Conservation (phyloP, 2,888 invertebrate species). For the Synanthedon myopaeformis region DNA sequence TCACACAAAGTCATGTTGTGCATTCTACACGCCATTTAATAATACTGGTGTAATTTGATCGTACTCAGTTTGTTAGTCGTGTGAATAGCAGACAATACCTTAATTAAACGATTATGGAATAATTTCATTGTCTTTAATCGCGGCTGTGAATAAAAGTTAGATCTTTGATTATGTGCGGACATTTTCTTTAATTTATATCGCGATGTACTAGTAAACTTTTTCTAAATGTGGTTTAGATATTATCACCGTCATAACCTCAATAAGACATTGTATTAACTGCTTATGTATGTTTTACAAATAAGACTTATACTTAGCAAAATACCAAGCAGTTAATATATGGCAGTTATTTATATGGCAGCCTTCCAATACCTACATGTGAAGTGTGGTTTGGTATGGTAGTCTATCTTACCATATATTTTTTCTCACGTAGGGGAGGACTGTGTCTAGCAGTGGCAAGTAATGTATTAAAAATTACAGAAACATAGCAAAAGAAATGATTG, state of each 20-base stretch:
- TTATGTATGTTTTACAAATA: no score
- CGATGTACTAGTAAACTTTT: slow-evolving; percentile 6
- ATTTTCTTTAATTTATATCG: slow-evolving; percentile 3
- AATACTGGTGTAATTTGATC: slow-evolving; percentile 8
- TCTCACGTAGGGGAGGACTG: no score
- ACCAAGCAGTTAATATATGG: no score
- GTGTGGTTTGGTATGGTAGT: no score
- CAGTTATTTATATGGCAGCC: no score
- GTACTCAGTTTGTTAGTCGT: slow-evolving; percentile 5
- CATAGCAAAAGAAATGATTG: no score
- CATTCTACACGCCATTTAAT: slow-evolving; percentile 4
- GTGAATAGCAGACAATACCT: slow-evolving; percentile 10
- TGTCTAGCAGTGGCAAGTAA: no score
- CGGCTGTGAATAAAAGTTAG: slow-evolving; percentile 3
- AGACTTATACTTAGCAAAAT: no score
- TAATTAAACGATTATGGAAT: slow-evolving; percentile 12
- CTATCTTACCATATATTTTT: no score
- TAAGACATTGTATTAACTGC: neutral
- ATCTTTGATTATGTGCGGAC: slow-evolving; percentile 1
- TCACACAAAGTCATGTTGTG: slow-evolving; percentile 3
- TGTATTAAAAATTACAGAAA: no score
- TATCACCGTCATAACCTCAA: neutral
- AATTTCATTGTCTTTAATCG: slow-evolving; percentile 6
- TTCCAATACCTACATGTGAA: no score
- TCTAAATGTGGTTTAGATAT: slow-evolving; percentile 7